A percentile compares a stretch with the other conserved stretches of the same genome.
Evolutionary conservation across 2,888 invertebrate genomes (phyloP).

Genomic region (Dioctria linearis): DNA sequence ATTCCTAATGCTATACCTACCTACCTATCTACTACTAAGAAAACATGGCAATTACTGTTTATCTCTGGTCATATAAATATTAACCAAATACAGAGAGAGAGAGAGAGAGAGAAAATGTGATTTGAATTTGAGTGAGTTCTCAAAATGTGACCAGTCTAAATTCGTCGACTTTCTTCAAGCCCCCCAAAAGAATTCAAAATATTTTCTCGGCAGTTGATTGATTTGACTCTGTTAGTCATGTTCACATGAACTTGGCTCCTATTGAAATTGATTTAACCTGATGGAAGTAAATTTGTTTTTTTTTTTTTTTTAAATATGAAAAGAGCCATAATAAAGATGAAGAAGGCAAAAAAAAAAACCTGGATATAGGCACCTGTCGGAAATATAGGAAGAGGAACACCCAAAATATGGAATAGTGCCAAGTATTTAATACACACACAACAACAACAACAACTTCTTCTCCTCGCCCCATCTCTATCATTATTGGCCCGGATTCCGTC

Average conservation of each 20-base stretch:
- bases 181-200: slow-evolving; percentile 30
- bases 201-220: slow-evolving; percentile 49
- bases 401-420: slow-evolving; percentile 52
- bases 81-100: not conserved
- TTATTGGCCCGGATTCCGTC: not conserved
- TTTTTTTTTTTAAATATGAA: slow-evolving; percentile 39
- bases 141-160: not conserved
- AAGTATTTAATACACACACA: no score
- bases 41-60: slow-evolving; percentile 18
- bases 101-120: not conserved
- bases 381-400: slow-evolving; percentile 53
- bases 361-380: slow-evolving; percentile 56
- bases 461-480: not conserved
- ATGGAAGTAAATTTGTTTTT: slow-evolving; percentile 9
- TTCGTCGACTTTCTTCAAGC: not conserved
- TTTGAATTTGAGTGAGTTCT: slow-evolving; percentile 1
- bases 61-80: slow-evolving; percentile 11
- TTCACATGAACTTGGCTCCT: slow-evolving; percentile 51
- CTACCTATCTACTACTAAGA: not conserved
- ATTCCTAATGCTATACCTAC: no score
- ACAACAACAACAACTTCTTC: not conserved
- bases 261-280: slow-evolving; percentile 52
- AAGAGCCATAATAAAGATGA: not conserved
- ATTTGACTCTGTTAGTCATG: slow-evolving; percentile 47
- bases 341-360: slow-evolving; percentile 34